Percentiles rank a stretch among this genome's conserved stretches.
Conservation (phyloP, 2,113 vertebrate genomes). For the Xiphorhynchus elegans region DNA sequence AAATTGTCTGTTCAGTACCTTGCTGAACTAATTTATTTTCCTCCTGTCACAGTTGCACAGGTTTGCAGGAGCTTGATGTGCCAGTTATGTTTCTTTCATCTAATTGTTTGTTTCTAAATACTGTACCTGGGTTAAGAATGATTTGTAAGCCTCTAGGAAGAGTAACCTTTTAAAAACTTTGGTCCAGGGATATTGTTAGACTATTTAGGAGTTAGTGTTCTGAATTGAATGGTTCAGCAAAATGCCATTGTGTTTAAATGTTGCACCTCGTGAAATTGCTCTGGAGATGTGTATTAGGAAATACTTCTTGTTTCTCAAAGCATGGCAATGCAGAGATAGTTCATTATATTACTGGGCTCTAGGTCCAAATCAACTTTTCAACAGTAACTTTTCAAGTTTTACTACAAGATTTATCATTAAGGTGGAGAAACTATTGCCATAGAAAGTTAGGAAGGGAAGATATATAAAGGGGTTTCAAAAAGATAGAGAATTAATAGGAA, state of each 20-base stretch:
- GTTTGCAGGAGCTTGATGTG: not conserved
- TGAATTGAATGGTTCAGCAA: not conserved
- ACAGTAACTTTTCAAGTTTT: not conserved
- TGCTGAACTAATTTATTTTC: not conserved
- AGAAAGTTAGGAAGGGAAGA: not conserved
- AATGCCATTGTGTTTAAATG: not conserved
- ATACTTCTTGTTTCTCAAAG: not conserved
- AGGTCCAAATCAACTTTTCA: not conserved
- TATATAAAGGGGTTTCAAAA: not conserved
- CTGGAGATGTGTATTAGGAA: not conserved
- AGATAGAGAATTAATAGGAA: not conserved
- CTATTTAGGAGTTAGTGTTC: not conserved
- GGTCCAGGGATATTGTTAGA: not conserved
- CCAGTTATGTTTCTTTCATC: not conserved
- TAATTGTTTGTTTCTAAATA: not conserved
- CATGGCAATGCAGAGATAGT: not conserved
- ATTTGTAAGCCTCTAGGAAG: not conserved
- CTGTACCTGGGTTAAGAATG: not conserved
- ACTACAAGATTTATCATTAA: not conserved
- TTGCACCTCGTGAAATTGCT: not conserved
- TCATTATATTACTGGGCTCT: not conserved
- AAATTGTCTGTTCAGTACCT: slow-evolving; percentile 19
- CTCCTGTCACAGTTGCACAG: not conserved
- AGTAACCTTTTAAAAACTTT: not conserved
- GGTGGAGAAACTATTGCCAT: not conserved